Base-by-base conservation (phyloP, 2,113 vertebrate species). In the Elgaria multicarinata region DNA sequence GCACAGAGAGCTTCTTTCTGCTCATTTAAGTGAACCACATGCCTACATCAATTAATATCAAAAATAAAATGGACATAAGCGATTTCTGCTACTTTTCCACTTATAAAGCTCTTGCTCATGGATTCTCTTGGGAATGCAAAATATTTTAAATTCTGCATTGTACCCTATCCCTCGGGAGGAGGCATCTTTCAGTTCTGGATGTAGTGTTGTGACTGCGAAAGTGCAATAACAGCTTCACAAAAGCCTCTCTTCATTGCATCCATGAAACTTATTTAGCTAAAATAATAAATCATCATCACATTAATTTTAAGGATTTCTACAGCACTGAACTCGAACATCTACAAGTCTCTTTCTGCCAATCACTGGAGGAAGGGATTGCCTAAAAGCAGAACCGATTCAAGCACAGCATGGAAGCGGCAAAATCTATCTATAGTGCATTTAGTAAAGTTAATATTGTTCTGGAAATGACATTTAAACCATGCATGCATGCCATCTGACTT, bases 241-340 rank as follows among this genome's bases (percentile, higher is more conserved):
- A 94, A 88, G 71, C 75, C 64, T 74, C 18, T 26, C 75, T 91
- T 90, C 87, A 89, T n/a, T 89, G 93, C 28, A 90, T 71, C 87
- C 91, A 87, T 1, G 91, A 95, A 96, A 95, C 87, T 94, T 95
- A 96, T 88, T 94, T 95, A 96, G 90, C 88, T 85, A 91, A 93
- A 96, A 93, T 93, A 95, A 93, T 93, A 95, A 94, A 93, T 92
- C 1, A 24, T 76, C 87, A 39, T 76, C 87, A 39, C 2, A 36
- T 44, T 42, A 79, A 71, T 78, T 87, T 93, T 90, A 85, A 81
- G 74, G 22, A 81, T 71, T 92, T 71, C 22, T 50, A 55, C 36
- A 91, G 86, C 85, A 86, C 86, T 92, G 92, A 94, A 71, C 50
- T 92, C 82, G 87, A 96, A 92, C 24, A 74, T 86, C 0, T 0